A percentile compares a stretch with the other conserved stretches of the same genome.
Evolutionary conservation across 1,140 invertebrate genomes (phyloP).

Genomic region (Drosophila sp.): DNA sequence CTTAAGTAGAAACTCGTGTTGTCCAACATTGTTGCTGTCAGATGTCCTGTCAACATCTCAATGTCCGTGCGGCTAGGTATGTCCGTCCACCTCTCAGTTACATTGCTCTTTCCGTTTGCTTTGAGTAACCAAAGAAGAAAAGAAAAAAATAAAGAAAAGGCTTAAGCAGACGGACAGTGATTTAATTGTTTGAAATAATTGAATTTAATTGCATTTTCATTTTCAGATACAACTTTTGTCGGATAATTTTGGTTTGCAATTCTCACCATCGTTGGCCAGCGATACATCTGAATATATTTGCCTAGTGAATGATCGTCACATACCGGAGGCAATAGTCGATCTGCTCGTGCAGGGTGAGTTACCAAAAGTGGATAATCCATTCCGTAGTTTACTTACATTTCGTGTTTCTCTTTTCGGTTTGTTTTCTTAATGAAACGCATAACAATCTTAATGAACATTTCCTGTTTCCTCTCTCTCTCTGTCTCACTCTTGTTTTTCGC

Average conservation of each 20-base stretch:
- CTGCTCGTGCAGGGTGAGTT: slow-evolving; percentile 87
- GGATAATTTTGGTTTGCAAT: slow-evolving; percentile 87
- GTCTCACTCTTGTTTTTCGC: slow-evolving; percentile 60
- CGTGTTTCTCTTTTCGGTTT: slow-evolving; percentile 13
- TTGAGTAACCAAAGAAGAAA: neutral
- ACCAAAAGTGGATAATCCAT: no score
- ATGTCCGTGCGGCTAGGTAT: slow-evolving; percentile 16
- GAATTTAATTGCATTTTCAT: neutral
- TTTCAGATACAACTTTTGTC: slow-evolving; percentile 85
- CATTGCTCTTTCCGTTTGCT: neutral
- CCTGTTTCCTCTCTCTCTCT: slow-evolving; percentile 63
- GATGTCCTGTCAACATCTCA: slow-evolving; percentile 44
- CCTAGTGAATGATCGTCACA: slow-evolving; percentile 87
- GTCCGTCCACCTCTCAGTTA: slow-evolving; percentile 9
- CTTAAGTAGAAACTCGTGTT: slow-evolving; percentile 75
- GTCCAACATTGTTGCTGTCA: slow-evolving; percentile 56
- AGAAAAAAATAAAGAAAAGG: neutral
- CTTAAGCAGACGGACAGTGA: neutral
- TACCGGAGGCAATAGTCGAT: slow-evolving; percentile 86
- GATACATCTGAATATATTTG: slow-evolving; percentile 88
- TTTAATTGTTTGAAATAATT: slow-evolving; percentile 2
- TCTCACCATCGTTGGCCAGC: slow-evolving; percentile 85
- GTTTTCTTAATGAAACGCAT: slow-evolving; percentile 52
- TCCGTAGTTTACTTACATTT: neutral
- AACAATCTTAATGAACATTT: slow-evolving; percentile 73